Evolutionary conservation across 2,888 invertebrate genomes (phyloP).

Genomic region (Eutolmus rufibarbis): DNA sequence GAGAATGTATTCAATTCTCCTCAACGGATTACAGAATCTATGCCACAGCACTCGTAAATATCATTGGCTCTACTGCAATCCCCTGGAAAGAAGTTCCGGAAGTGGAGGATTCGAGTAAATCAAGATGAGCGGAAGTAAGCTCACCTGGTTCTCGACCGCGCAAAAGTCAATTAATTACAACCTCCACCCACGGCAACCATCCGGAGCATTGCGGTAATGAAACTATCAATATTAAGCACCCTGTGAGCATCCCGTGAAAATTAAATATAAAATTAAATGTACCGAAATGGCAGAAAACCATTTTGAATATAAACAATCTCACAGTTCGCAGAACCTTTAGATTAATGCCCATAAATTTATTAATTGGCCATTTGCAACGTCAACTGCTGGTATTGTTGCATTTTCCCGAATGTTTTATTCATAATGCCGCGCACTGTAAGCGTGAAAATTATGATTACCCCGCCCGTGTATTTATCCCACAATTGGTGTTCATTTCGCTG

Average conservation of each 20-base stretch:
- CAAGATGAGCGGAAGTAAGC: not conserved
- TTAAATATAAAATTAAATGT: not conserved
- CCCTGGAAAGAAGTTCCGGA: not conserved
- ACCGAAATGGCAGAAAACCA: not conserved
- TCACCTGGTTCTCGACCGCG: not conserved
- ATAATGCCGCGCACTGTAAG: not conserved
- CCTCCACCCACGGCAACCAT: not conserved
- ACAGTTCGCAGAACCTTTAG: not conserved
- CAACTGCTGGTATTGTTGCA: not conserved
- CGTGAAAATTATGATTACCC: not conserved
- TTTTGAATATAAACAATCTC: not conserved
- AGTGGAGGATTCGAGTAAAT: not conserved
- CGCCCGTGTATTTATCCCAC: not conserved
- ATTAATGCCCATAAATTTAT: not conserved
- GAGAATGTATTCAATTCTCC: not conserved
- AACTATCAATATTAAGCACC: not conserved
- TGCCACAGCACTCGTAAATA: not conserved
- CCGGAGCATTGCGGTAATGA: not conserved
- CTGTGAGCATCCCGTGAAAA: not conserved
- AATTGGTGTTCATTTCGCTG: not conserved
- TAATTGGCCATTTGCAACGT: not conserved
- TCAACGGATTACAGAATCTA: not conserved
- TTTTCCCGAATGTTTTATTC: not conserved
- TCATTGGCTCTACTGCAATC: not conserved
- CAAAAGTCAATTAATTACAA: not conserved